Percentiles rank a stretch among this genome's conserved stretches.
These are phyloP conservation scores for Aphyosemion australe DNA, from an alignment of 2,113 vertebrate genomes.

Conservation along the genomic window DNA sequence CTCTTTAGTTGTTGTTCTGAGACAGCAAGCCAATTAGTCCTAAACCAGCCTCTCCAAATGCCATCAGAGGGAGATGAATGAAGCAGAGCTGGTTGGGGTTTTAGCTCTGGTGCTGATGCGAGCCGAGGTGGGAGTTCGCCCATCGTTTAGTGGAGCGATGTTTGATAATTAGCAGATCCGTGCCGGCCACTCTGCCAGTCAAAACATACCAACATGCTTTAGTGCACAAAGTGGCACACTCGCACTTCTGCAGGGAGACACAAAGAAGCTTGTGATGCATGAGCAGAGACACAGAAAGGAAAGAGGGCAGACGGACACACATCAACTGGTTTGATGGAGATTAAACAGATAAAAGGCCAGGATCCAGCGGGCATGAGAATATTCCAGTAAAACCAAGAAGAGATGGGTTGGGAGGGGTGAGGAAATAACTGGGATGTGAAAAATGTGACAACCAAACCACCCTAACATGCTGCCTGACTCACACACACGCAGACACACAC, in stretches of 20 bases:
- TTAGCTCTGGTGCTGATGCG: slow-evolving; percentile 49
- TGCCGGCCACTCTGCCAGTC: slow-evolving; percentile 39
- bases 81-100: slow-evolving; percentile 30
- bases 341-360: slow-evolving; percentile 60
- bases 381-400: slow-evolving; percentile 54
- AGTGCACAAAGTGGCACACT: background rate
- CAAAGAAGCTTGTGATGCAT: slow-evolving; percentile 39
- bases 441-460: slow-evolving; percentile 40
- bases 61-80: slow-evolving; percentile 50
- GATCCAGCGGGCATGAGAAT: slow-evolving; percentile 53
- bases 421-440: slow-evolving; percentile 29
- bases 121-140: slow-evolving; percentile 38
- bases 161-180: slow-evolving; percentile 25
- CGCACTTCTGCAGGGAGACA: background rate
- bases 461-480: slow-evolving; percentile 53
- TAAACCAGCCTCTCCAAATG: slow-evolving; percentile 47
- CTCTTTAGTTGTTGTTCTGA: slow-evolving; percentile 43
- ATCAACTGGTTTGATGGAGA: slow-evolving; percentile 39
- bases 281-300: slow-evolving; percentile 13
- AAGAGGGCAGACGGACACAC: slow-evolving; percentile 34
- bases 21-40: slow-evolving; percentile 57
- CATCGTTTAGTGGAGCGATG: slow-evolving; percentile 28
- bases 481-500: slow-evolving; percentile 18
- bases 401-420: slow-evolving; percentile 55
- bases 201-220: slow-evolving; percentile 13